Percentiles rank a stretch among this genome's conserved stretches.
Conservation (phyloP, 2,113 vertebrate genomes). For the Leuciscus idus region DNA sequence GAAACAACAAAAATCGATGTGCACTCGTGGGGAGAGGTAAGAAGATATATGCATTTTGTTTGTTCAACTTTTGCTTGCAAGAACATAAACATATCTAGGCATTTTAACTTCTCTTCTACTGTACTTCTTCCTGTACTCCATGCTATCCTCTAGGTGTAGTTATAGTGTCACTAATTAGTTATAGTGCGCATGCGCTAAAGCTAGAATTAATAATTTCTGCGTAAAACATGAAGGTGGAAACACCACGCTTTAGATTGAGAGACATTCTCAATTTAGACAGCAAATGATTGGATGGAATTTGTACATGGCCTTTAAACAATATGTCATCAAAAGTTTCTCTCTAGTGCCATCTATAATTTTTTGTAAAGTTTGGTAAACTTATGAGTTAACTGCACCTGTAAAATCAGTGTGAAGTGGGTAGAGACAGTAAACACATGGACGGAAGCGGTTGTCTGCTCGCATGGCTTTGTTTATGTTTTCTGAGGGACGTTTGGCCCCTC, state of each 20-base stretch:
- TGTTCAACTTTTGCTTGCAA: background rate
- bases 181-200: background rate
- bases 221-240: background rate
- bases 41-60: background rate
- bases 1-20: too few species aligned
- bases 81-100: too few species aligned
- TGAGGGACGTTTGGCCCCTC: background rate
- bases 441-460: background rate
- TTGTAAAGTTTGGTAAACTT: background rate
- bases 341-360: background rate
- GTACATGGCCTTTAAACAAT: background rate
- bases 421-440: background rate
- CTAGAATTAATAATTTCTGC: background rate
- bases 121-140: background rate
- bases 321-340: background rate
- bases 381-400: background rate
- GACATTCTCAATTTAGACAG: background rate
- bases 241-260: too few species aligned
- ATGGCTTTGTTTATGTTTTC: slow-evolving; percentile 32
- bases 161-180: background rate
- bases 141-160: background rate
- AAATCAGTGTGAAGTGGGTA: background rate
- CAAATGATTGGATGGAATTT: background rate
- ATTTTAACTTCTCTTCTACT: too few species aligned
- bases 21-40: background rate